Base-by-base conservation (phyloP, 64 coral and sea anemone species). In the Montipora foliosa region DNA sequence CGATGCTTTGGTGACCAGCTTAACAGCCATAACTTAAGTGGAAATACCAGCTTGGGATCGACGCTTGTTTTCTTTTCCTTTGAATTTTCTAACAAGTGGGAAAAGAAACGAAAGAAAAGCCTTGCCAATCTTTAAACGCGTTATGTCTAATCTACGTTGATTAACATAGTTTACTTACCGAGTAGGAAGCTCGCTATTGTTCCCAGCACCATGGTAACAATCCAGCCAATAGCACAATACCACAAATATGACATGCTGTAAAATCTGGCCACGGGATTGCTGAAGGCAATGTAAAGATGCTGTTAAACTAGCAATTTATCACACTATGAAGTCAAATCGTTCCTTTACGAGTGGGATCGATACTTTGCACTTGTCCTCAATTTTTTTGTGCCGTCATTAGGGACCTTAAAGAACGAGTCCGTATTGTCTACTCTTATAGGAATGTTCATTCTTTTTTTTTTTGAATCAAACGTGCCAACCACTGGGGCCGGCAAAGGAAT, bases 231-330 rank as follows among this genome's bases (percentile, higher is more conserved):
- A 44, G 89, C 94, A 48, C 82, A 91, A 74, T 95, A 95, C 94
- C 94, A 95, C 64, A 95, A 57, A 47, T 88, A 95, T 12, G 94
- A 95, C 12, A 91, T 82, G 17, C 89, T 91, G 76, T 95, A 95
- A 9, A 95, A 58, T 44, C 73, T 80, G 22, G 94, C 74, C 69
- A 95, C 29, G 2, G 94, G 94, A 11, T 77, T 69, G 13, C 94
- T 95, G 75, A 19, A 76, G 78, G 66, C 15, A 80, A 62, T 69
- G 19, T 17, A 25, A 50, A 29, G 11, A 1, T 21, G 25, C 52
- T 44, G 22, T n/a, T 53, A 79, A 57, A n/a, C 15, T 6, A 48
- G 75, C 61, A 64, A 64, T 64, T 57, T 55, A 5, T 55, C 52
- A 10, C 3, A 55, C 52, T 5, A 55, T 55, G 10, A 55, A 55